Conservation (phyloP, 2,888 invertebrate species). For the Notodonta ziczac region DNA sequence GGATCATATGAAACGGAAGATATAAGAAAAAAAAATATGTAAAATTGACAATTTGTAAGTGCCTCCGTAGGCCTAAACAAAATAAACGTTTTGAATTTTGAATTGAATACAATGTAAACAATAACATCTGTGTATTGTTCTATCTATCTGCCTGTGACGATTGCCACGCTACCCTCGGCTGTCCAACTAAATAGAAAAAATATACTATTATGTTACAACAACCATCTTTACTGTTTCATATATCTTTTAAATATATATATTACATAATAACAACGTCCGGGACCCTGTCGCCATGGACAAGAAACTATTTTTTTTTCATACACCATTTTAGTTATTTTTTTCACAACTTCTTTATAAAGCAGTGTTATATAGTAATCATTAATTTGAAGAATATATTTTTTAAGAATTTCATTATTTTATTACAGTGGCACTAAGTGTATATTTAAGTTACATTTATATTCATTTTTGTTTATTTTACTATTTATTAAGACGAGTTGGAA, state of each 20-base stretch:
- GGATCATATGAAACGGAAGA: no score
- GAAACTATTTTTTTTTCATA: conserved; percentile 35
- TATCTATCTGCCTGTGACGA: conserved; percentile 24
- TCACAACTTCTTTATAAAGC: conserved; percentile 54
- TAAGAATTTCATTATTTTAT: conserved; percentile 24
- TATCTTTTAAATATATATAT: conserved; percentile 36
- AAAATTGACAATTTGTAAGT: no score
- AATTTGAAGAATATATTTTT: conserved; percentile 33
- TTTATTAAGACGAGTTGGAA: conserved; percentile 37
- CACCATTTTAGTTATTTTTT: conserved; percentile 28
- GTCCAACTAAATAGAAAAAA: conserved; percentile 67
- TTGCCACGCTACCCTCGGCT: conserved; percentile 24
- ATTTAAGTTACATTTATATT: conserved; percentile 32
- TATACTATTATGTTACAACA: conserved; percentile 68
- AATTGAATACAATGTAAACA: conserved; percentile 15
- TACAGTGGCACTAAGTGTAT: conserved; percentile 38
- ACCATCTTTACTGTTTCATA: conserved; percentile 45
- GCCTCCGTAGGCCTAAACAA: no score
- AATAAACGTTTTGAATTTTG: no score
- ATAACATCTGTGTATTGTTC: conserved; percentile 15
- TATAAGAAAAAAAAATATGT: no score
- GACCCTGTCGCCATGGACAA: conserved; percentile 54
- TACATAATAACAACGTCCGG: conserved; percentile 40
- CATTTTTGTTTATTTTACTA: conserved; percentile 34
- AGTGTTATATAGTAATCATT: conserved; percentile 39